Conservation (phyloP, 2,888 invertebrate genomes). For the Himalopsyche anomala region DNA sequence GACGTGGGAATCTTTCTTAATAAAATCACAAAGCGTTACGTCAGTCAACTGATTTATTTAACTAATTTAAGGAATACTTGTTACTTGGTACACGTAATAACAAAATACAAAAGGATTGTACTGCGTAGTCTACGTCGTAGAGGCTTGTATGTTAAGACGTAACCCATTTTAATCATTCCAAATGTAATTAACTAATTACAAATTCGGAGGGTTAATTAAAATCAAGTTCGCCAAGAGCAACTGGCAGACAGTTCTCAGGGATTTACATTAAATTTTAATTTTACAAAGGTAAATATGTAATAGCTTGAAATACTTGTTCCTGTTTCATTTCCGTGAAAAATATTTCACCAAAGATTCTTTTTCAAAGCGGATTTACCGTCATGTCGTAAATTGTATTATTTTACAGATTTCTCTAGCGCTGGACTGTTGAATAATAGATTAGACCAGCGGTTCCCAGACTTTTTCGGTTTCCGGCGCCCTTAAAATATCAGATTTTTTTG, state of each 20-base stretch:
- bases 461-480: too few relatives aligned
- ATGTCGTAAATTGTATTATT: too few relatives aligned
- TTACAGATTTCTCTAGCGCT: too few relatives aligned
- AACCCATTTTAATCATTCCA: constrained; percentile 41
- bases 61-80: constrained; percentile 22
- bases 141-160: constrained; percentile 5
- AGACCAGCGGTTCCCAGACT: too few relatives aligned
- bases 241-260: background rate
- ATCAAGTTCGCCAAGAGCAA: background rate
- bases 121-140: background rate
- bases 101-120: constrained; percentile 10
- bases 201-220: constrained; percentile 44
- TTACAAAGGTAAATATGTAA: background rate
- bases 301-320: background rate
- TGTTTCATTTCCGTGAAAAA: too few relatives aligned
- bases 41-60: constrained; percentile 20
- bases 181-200: constrained; percentile 53
- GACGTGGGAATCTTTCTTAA: background rate
- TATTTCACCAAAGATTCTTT: too few relatives aligned
- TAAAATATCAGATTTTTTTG: too few relatives aligned
- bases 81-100: constrained; percentile 16
- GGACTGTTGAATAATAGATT: too few relatives aligned
- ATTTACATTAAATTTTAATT: background rate
- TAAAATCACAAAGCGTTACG: background rate
- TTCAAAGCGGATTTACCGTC: too few relatives aligned